Evolutionary conservation across 2,888 invertebrate species (phyloP).

Genomic region (Oxycera nigricornis): DNA sequence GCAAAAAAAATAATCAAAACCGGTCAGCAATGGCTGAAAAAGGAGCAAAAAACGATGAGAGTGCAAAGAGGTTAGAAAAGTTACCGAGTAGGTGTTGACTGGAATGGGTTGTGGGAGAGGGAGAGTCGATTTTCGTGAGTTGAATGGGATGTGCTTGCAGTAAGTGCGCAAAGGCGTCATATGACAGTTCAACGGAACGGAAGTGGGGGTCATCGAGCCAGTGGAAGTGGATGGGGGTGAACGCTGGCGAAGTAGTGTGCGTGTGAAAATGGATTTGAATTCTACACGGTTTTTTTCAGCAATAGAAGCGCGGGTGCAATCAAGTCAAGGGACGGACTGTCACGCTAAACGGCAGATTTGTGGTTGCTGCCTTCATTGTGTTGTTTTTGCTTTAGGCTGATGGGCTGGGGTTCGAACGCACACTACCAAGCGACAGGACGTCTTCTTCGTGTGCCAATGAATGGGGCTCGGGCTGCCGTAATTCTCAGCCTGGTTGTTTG

Average conservation of each 20-base stretch:
- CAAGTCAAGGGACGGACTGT: conserved; percentile 2
- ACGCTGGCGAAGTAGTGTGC: not conserved
- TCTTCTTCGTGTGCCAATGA: conserved; percentile 26
- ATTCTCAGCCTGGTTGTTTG: not conserved
- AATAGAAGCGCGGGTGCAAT: not conserved
- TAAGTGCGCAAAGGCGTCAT: conserved; percentile 9
- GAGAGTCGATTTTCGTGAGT: no score
- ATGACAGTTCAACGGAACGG: not conserved
- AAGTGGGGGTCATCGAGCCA: not conserved
- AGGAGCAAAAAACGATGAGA: conserved; percentile 43
- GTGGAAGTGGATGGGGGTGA: not conserved
- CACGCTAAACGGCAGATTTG: not conserved
- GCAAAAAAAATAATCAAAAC: conserved; percentile 38
- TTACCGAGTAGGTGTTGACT: not conserved
- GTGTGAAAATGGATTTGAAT: not conserved
- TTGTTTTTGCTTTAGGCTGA: not conserved
- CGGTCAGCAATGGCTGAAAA: conserved; percentile 40
- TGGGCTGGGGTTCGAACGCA: not conserved
- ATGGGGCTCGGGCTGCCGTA: not conserved
- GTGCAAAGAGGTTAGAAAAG: conserved; percentile 41
- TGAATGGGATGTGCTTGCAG: not conserved
- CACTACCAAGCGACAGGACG: not conserved
- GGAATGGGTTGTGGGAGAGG: not conserved
- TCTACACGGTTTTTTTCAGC: conserved; percentile 25
- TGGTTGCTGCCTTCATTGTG: not conserved